Evolutionary conservation across 2,113 vertebrate genomes (phyloP).

Genomic region (Ictalurus furcatus): DNA sequence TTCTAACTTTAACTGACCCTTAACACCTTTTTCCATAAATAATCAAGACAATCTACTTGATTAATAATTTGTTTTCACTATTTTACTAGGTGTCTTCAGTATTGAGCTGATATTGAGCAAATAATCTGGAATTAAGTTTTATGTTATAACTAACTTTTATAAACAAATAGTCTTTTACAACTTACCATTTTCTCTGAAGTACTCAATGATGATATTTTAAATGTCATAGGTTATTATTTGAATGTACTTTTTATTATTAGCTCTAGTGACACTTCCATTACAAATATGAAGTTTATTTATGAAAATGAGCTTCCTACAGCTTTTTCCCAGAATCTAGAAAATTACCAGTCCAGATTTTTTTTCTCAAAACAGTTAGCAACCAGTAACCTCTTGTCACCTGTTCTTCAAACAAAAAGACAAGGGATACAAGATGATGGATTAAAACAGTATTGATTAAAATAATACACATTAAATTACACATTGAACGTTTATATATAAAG

Average conservation of each 20-base stretch:
- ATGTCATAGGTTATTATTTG: neutral
- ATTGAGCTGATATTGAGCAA: neutral
- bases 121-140: neutral
- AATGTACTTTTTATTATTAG: neutral
- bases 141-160: neutral
- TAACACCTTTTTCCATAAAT: neutral
- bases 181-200: neutral
- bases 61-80: neutral
- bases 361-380: neutral
- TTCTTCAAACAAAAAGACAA: neutral
- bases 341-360: neutral
- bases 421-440: neutral
- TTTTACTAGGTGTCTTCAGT: neutral
- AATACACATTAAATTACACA: neutral
- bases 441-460: neutral
- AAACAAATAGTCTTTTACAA: neutral
- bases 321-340: neutral
- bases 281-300: neutral
- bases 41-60: neutral
- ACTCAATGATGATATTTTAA: neutral
- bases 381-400: neutral
- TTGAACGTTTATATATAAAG: neutral
- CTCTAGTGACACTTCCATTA: neutral
- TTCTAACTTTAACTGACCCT: neutral
- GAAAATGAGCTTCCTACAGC: neutral